Evolutionary conservation across 2,113 vertebrate species (phyloP).

Genomic region (Scytalopus superciliaris): DNA sequence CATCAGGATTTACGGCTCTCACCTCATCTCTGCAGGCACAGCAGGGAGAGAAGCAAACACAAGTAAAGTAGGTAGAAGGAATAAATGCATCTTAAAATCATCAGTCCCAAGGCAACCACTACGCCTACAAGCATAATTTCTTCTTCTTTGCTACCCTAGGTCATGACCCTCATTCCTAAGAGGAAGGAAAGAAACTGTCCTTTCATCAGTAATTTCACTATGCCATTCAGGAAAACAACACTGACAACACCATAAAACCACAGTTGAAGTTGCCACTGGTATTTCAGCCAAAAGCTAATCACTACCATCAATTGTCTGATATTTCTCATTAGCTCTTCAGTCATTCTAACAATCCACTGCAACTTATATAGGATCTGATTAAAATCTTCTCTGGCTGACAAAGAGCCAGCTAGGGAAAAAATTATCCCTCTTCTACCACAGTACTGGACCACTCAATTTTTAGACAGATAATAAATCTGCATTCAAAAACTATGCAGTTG

Average conservation of each 20-base stretch:
- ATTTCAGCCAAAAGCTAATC: slow-evolving; percentile 49
- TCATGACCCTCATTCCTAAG: slow-evolving; percentile 49
- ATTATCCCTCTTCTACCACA: not conserved
- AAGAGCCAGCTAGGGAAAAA: not conserved
- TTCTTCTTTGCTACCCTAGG: slow-evolving; percentile 13
- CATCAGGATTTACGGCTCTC: not conserved
- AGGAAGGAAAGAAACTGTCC: slow-evolving; percentile 58
- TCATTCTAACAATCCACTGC: slow-evolving; percentile 17
- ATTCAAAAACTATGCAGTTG: not conserved
- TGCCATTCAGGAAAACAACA: slow-evolving; percentile 42
- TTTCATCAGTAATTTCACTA: slow-evolving; percentile 54
- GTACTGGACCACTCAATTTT: not conserved
- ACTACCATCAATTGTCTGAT: slow-evolving; percentile 39
- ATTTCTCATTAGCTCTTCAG: slow-evolving; percentile 55
- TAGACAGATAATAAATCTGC: not conserved
- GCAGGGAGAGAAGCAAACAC: not conserved
- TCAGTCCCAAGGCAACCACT: slow-evolving; percentile 42
- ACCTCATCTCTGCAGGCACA: not conserved
- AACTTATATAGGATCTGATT: not conserved
- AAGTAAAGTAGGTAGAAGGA: not conserved
- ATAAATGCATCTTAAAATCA: slow-evolving; percentile 43
- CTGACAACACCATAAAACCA: slow-evolving; percentile 45
- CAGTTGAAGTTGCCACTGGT: slow-evolving; percentile 35
- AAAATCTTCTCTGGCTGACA: slow-evolving; percentile 28
- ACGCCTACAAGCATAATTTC: slow-evolving; percentile 51